phyloP scores from a whole-genome alignment of 2,888 invertebrate genomes.

The Catonia carolina region DNA sequence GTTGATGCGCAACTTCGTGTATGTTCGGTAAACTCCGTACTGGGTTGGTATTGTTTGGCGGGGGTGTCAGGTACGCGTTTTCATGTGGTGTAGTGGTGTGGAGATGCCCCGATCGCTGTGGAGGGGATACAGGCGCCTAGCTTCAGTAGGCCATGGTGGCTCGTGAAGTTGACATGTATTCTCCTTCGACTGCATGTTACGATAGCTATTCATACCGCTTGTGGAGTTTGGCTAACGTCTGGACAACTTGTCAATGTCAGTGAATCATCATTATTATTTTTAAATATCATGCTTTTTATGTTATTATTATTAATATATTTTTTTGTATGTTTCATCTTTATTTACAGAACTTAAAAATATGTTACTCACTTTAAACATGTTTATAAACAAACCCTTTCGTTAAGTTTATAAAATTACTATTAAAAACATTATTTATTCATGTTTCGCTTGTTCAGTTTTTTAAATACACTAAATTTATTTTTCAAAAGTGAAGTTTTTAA shows the following conservation, averaged over 20 bases:
- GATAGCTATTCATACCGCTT: constrained; percentile 70
- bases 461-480: too few relatives aligned
- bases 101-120: constrained; percentile 38
- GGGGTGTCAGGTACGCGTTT: constrained; percentile 29
- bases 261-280: constrained; percentile 34
- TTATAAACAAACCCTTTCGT: too few relatives aligned
- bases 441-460: too few relatives aligned
- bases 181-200: constrained; percentile 45
- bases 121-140: too few relatives aligned
- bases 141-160: constrained; percentile 72
- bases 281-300: too few relatives aligned
- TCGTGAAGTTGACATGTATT: constrained; percentile 67
- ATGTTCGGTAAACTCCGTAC: constrained; percentile 18
- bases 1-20: constrained; percentile 21
- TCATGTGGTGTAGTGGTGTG: constrained; percentile 42
- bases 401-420: too few relatives aligned
- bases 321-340: too few relatives aligned
- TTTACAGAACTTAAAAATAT: too few relatives aligned
- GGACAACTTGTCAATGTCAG: constrained; percentile 70
- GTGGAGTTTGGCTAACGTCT: constrained; percentile 70
- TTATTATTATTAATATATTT: too few relatives aligned
- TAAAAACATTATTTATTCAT: too few relatives aligned
- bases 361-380: too few relatives aligned
- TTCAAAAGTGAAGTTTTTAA: too few relatives aligned
- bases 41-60: constrained; percentile 23